Evolutionary conservation across 2,888 invertebrate genomes (phyloP), one percentile per base, ranked within the genome.

Genomic region (Meghimatium bilineatum): DNA sequence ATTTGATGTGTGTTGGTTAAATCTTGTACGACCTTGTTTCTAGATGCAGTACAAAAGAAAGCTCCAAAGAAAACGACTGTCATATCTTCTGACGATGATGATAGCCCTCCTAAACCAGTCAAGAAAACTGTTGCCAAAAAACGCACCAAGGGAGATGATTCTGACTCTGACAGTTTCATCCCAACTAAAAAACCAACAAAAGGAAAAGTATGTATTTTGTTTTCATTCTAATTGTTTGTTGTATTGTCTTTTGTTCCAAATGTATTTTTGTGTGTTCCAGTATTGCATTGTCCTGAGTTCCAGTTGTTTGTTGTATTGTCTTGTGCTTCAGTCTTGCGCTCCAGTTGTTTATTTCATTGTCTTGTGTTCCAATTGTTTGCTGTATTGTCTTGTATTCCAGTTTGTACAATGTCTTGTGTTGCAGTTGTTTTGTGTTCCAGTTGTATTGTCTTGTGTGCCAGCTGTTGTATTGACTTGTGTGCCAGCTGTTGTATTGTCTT

Each of bases 131-230:
- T 85, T 3, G 83, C 87, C 14, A 86, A 82, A 63, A 89, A 89
- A 83, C 84, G 87, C 32, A 79, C 85, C 23, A 86, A 87, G 20
- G 85, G 86, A 78, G 82, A 78, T n/a, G 88, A 88, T 29, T 87
- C 88, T 32, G 89, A 89, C 66, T 87, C 87, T 0, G 89, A 88
- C 6, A 89, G 89, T 56, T 88, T 90, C 75, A 81, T 81, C 34
- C 88, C 90, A 17, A 89, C 88, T 80, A 90, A 90, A 82, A 87
- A 87, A 67, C 87, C 87, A 81, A 85, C 87, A 32, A 71, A 80
- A 80, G 72, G 60, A 79, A 69, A 79, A 44, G 79, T 67, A 69
- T 26, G 79, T 34, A 8, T 44, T 12, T 44, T 44, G 12, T 12
- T 44, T 44, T 44, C 5, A 5, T 8, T 44, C 6, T 34, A 20